phyloP scores from a whole-genome alignment of 2,113 vertebrate genomes.

The Oncorhynchus masou region DNA sequence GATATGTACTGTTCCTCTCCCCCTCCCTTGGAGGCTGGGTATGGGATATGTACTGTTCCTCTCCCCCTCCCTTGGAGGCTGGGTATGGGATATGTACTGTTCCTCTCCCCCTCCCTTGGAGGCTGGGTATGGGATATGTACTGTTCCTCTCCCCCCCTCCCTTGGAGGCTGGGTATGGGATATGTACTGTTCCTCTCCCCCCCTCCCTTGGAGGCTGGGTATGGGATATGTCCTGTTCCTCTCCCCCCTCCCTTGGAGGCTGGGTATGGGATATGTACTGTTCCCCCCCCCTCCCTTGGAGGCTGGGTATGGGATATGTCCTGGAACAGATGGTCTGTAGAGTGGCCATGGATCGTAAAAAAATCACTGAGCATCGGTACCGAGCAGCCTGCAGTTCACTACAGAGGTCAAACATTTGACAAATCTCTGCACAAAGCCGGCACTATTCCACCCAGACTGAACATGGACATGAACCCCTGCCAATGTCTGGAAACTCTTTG shows the following conservation, averaged over 20 bases:
- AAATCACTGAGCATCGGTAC: conserved; percentile 47
- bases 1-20: conserved; percentile 29
- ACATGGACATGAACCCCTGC: conserved; percentile 59
- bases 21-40: neutral
- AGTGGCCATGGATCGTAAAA: conserved; percentile 61
- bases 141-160: conserved; percentile 34
- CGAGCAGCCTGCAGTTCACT: conserved; percentile 60
- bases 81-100: conserved; percentile 40
- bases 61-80: conserved; percentile 7
- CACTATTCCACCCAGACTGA: conserved; percentile 68
- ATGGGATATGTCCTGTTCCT: conserved; percentile 41
- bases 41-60: conserved; percentile 40
- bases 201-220: neutral
- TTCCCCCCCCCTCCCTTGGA: conserved; percentile 28
- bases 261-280: conserved; percentile 40
- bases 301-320: conserved; percentile 35
- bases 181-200: conserved; percentile 29
- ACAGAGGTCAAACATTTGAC: conserved; percentile 67
- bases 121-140: conserved; percentile 36
- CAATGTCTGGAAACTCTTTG: conserved; percentile 70
- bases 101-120: conserved; percentile 2
- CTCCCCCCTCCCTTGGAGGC: conserved; percentile 17
- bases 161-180: conserved; percentile 27
- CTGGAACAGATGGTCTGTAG: conserved; percentile 60
- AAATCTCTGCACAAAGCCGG: conserved; percentile 68